A percentile compares a stretch with the other conserved stretches of the same genome.
Conservation (phyloP, 1,140 invertebrate species). For the Mercenaria mercenaria region DNA sequence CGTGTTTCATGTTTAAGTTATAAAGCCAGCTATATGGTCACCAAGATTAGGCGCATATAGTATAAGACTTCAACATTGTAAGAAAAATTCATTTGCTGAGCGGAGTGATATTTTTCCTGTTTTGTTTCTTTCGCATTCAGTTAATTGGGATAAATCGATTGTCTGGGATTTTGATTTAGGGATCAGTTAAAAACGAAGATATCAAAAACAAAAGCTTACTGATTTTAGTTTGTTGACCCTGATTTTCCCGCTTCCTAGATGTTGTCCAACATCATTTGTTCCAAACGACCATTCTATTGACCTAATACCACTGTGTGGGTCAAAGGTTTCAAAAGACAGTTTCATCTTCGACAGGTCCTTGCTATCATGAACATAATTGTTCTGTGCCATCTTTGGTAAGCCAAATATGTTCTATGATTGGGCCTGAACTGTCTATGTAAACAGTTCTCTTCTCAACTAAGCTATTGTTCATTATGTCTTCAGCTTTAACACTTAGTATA, state of each 20-base stretch:
- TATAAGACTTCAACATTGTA: too few relatives aligned
- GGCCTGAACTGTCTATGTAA: constrained; percentile 64
- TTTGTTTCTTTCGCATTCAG: too few relatives aligned
- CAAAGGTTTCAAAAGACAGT: constrained; percentile 67
- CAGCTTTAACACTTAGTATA: constrained; percentile 47
- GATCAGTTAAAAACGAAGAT: too few relatives aligned
- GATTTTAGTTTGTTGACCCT: background rate
- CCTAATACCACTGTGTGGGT: constrained; percentile 71
- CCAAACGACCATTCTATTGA: constrained; percentile 58
- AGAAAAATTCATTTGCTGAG: too few relatives aligned
- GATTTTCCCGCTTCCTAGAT: background rate
- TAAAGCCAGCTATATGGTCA: too few relatives aligned
- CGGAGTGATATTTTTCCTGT: too few relatives aligned
- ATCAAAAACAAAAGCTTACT: background rate
- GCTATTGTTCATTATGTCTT: constrained; percentile 62
- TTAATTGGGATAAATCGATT: too few relatives aligned
- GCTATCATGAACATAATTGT: constrained; percentile 68
- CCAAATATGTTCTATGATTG: constrained; percentile 61
- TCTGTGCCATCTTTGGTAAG: constrained; percentile 59
- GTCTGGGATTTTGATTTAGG: too few relatives aligned
- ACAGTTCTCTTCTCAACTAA: constrained; percentile 48
- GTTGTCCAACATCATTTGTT: background rate
- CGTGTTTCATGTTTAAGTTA: too few relatives aligned
- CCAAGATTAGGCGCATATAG: too few relatives aligned
- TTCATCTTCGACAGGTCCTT: constrained; percentile 74